phyloP scores from a whole-genome alignment of 2,113 vertebrate genomes.

The Ploceus nigricollis region DNA sequence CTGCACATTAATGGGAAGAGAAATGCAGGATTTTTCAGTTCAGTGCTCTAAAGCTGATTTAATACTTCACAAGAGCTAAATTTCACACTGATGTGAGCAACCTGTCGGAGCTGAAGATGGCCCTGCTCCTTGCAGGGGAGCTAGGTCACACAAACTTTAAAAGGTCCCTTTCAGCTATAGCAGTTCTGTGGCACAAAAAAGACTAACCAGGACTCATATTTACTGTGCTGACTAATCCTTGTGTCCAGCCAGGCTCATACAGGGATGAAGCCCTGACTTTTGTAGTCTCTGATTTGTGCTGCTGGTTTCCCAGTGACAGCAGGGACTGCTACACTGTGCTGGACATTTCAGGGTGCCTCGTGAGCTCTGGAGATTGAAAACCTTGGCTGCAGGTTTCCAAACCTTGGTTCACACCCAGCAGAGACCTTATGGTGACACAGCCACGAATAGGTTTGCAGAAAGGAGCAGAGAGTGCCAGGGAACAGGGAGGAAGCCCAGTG shows the following conservation, averaged over 20 bases:
- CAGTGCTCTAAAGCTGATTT: background rate
- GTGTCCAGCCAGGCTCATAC: background rate
- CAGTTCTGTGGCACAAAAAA: background rate
- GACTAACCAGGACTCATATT: background rate
- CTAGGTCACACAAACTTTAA: accelerated
- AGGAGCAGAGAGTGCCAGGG: background rate
- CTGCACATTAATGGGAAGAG: background rate
- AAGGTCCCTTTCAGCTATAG: background rate
- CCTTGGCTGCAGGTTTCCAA: background rate
- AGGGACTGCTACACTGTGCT: accelerated
- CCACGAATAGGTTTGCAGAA: background rate
- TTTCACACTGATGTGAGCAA: background rate
- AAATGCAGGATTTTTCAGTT: background rate
- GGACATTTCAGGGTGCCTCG: background rate
- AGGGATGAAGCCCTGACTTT: background rate
- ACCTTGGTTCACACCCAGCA: background rate
- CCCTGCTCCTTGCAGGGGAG: background rate
- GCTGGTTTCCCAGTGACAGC: background rate
- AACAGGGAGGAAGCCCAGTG: background rate
- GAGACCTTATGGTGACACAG: background rate
- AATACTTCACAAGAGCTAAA: background rate
- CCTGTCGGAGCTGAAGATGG: background rate
- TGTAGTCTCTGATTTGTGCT: background rate
- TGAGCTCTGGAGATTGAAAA: background rate
- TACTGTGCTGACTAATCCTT: background rate